Evolutionary conservation across 2,888 invertebrate genomes (phyloP).

Genomic region (Watsonalla binaria): DNA sequence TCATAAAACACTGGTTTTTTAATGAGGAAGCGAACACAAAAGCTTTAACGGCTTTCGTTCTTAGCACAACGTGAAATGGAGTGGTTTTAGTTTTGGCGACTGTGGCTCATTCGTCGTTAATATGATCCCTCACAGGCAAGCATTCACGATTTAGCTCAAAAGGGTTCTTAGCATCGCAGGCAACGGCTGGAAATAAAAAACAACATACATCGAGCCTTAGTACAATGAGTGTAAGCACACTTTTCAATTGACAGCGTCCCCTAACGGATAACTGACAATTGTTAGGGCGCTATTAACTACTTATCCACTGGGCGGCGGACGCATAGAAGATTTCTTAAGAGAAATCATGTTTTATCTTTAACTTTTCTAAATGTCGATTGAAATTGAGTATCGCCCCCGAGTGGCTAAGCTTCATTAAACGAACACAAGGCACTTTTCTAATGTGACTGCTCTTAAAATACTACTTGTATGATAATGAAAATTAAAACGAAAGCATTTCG

Average conservation of each 20-base stretch:
- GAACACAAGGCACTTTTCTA: conserved; percentile 37
- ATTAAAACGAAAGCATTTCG: conserved; percentile 13
- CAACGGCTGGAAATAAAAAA: conserved; percentile 80
- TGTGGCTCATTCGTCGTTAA: conserved; percentile 76
- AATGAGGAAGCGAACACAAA: conserved; percentile 67
- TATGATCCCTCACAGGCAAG: conserved; percentile 79
- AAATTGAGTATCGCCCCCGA: too few species aligned
- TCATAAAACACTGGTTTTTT: conserved; percentile 67
- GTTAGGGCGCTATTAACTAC: conserved; percentile 42
- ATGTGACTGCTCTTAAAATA: conserved; percentile 2
- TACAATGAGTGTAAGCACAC: conserved; percentile 65
- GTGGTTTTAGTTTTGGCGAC: conserved; percentile 71
- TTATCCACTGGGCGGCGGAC: too few species aligned
- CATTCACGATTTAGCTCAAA: conserved; percentile 79
- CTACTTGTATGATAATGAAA: not conserved
- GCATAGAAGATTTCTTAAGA: too few species aligned
- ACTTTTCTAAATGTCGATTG: too few species aligned
- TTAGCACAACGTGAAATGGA: conserved; percentile 74
- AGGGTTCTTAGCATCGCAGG: conserved; percentile 78
- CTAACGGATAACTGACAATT: conserved; percentile 50
- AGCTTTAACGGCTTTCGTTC: conserved; percentile 52
- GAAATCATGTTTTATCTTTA: too few species aligned
- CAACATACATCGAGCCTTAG: conserved; percentile 78
- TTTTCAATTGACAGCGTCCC: conserved; percentile 52
- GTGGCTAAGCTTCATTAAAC: conserved; percentile 61